Evolutionary conservation across 2,113 vertebrate genomes (phyloP).

Genomic region (Zosterops pallidus): DNA sequence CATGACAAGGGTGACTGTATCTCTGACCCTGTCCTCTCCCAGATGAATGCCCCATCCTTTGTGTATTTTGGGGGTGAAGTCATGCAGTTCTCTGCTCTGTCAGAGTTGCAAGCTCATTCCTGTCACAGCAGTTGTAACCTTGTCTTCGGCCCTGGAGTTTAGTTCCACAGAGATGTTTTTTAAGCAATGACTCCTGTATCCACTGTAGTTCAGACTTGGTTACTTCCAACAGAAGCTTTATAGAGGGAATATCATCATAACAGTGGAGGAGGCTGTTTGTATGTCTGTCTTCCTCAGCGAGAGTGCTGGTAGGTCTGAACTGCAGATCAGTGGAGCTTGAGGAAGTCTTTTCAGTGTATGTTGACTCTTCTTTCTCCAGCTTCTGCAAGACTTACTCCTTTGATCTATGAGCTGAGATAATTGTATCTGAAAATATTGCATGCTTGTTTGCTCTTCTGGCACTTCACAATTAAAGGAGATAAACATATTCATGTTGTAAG

Average conservation of each 20-base stretch:
- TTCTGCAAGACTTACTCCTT: conserved; percentile 10
- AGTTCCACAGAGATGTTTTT: neutral
- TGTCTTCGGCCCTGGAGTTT: neutral
- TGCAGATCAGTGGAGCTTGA: neutral
- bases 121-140: neutral
- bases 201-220: neutral
- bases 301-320: neutral
- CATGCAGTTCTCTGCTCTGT: neutral
- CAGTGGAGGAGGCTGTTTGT: neutral
- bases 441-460: neutral
- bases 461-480: neutral
- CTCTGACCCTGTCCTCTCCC: neutral
- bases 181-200: neutral
- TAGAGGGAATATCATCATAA: neutral
- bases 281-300: neutral
- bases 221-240: neutral
- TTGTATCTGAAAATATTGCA: neutral
- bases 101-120: neutral
- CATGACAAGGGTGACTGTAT: neutral
- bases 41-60: neutral
- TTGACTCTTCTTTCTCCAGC: neutral
- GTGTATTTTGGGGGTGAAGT: neutral
- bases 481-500: neutral
- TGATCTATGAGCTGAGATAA: conserved; percentile 16
- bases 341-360: neutral